These are phyloP conservation scores for Tetraneura akinire DNA, from an alignment of 1,140 invertebrate genomes.

Conservation along the genomic window DNA sequence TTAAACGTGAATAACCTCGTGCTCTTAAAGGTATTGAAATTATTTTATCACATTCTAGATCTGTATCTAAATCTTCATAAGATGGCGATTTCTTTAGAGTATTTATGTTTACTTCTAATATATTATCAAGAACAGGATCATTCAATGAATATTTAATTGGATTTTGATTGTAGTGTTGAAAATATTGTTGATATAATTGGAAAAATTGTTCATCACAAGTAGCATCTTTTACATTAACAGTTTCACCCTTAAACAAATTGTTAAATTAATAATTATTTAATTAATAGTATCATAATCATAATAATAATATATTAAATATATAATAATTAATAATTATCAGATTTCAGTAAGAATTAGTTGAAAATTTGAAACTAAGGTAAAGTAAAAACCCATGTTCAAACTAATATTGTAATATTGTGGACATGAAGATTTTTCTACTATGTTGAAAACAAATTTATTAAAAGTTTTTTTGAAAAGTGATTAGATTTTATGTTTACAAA, in stretches of 20 bases:
- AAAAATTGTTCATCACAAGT: conserved; percentile 4
- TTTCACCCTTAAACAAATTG: neutral
- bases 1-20: conserved; percentile 4
- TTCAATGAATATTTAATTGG: conserved; percentile 32
- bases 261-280: too few relatives aligned
- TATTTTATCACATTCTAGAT: neutral
- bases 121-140: neutral
- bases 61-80: neutral
- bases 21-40: conserved; percentile 17
- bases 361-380: too few relatives aligned
- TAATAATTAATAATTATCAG: too few relatives aligned
- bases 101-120: neutral
- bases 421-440: too few relatives aligned
- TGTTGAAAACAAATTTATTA: too few relatives aligned
- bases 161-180: conserved; percentile 41
- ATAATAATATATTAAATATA: too few relatives aligned
- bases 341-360: too few relatives aligned
- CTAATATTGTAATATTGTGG: too few relatives aligned
- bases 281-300: too few relatives aligned
- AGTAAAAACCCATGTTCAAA: too few relatives aligned
- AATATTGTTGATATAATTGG: conserved; percentile 20
- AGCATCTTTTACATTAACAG: neutral
- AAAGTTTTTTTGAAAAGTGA: too few relatives aligned
- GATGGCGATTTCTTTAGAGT: neutral
- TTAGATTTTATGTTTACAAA: too few relatives aligned